phyloP scores from a whole-genome alignment of 92 coral and sea anemone genomes.

The Umimayanthus chanpuru region DNA sequence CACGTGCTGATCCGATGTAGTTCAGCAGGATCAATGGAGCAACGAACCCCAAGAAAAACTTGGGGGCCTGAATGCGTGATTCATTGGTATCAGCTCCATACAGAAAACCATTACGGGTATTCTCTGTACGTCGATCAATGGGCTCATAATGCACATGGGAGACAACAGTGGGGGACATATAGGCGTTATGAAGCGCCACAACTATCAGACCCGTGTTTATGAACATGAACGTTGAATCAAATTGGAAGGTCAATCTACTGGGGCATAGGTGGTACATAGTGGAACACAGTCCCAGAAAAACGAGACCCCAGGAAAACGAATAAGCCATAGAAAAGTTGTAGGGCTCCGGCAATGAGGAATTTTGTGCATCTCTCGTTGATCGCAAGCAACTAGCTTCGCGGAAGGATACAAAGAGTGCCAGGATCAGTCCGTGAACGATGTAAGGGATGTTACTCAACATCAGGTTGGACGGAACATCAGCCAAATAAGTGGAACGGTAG shows the following conservation, averaged over 20 bases:
- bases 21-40: no score
- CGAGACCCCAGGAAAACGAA: constrained; percentile 42
- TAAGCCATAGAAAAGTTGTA: constrained; percentile 30
- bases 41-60: no score
- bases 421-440: no score
- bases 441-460: background rate
- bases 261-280: no score
- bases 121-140: no score
- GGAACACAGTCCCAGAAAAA: background rate
- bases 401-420: no score
- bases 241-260: constrained; percentile 17
- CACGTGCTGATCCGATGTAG: no score
- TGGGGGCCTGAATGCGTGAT: no score
- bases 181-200: constrained; percentile 31
- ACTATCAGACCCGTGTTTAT: constrained; percentile 35
- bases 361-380: no score
- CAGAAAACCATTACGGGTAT: no score
- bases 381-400: background rate
- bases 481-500: constrained; percentile 21
- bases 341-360: background rate
- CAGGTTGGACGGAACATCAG: constrained; percentile 41
- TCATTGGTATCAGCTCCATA: no score
- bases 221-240: constrained; percentile 43
- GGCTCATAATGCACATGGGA: background rate
- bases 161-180: background rate